Percentiles rank a stretch among this genome's conserved stretches.
These are phyloP conservation scores for Polypterus senegalus DNA, from an alignment of 2,113 vertebrate genomes.

Conservation along the genomic window DNA sequence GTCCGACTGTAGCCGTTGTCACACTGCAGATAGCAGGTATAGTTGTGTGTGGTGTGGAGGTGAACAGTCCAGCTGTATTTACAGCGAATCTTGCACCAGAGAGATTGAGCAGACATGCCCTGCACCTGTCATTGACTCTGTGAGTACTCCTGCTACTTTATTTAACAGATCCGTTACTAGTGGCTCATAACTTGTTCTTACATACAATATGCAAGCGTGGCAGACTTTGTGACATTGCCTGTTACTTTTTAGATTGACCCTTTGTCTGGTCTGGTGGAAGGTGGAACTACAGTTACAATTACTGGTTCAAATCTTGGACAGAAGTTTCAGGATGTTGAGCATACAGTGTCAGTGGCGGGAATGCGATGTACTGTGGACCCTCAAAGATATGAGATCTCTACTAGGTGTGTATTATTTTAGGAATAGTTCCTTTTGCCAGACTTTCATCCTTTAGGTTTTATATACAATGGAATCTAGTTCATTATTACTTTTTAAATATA, in stretches of 20 bases:
- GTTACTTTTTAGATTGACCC: constrained; percentile 67
- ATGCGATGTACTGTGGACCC: constrained; percentile 68
- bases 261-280: constrained; percentile 76
- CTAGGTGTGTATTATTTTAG: constrained; percentile 55
- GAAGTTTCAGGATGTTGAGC: constrained; percentile 73
- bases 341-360: constrained; percentile 72
- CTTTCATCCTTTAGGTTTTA: too few species aligned
- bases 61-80: constrained; percentile 58
- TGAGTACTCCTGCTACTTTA: constrained; percentile 38
- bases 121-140: constrained; percentile 74
- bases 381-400: constrained; percentile 77
- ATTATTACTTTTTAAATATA: too few species aligned
- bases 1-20: constrained; percentile 86
- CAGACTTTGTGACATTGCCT: too few species aligned
- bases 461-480: too few species aligned
- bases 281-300: constrained; percentile 79
- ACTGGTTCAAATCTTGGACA: constrained; percentile 91
- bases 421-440: too few species aligned
- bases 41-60: constrained; percentile 86
- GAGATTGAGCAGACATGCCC: constrained; percentile 70
- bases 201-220: too few species aligned
- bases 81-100: constrained; percentile 61
- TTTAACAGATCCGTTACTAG: too few species aligned
- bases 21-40: constrained; percentile 69
- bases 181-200: too few species aligned